Conservation (phyloP, 2,113 vertebrate genomes). For the Pseudonaja textilis region DNA sequence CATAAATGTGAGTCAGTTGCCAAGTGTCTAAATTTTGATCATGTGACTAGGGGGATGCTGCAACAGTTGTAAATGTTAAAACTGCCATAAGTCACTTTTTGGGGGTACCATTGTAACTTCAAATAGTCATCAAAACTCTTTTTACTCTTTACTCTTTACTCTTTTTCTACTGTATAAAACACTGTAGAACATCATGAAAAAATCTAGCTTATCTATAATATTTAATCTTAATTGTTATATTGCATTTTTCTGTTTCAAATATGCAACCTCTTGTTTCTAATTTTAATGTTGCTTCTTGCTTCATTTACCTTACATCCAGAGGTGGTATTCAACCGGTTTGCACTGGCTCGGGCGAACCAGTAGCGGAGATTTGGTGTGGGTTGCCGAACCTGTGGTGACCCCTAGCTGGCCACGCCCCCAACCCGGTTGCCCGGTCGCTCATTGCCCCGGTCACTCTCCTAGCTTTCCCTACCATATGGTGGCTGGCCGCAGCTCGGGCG, state of each 20-base stretch:
- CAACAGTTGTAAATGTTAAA: not conserved
- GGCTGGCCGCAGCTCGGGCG: too few species aligned
- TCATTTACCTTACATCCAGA: not conserved
- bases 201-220: not conserved
- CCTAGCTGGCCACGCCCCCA: too few species aligned
- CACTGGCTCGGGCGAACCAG: too few species aligned
- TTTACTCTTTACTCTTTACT: not conserved
- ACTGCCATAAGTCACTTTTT: not conserved
- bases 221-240: not conserved
- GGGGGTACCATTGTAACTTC: not conserved
- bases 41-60: not conserved
- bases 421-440: too few species aligned
- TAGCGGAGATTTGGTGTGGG: too few species aligned
- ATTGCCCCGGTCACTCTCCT: too few species aligned
- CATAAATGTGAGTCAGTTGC: not conserved
- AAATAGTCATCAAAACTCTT: not conserved
- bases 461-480: too few species aligned
- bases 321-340: too few species aligned
- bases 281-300: not conserved
- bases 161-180: not conserved
- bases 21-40: not conserved
- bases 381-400: too few species aligned
- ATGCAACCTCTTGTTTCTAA: not conserved
- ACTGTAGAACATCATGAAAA: not conserved
- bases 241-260: not conserved